Percentiles rank a stretch among this genome's conserved stretches.
phyloP scores from a whole-genome alignment of 2,888 invertebrate genomes.

The Salticus scenicus region DNA sequence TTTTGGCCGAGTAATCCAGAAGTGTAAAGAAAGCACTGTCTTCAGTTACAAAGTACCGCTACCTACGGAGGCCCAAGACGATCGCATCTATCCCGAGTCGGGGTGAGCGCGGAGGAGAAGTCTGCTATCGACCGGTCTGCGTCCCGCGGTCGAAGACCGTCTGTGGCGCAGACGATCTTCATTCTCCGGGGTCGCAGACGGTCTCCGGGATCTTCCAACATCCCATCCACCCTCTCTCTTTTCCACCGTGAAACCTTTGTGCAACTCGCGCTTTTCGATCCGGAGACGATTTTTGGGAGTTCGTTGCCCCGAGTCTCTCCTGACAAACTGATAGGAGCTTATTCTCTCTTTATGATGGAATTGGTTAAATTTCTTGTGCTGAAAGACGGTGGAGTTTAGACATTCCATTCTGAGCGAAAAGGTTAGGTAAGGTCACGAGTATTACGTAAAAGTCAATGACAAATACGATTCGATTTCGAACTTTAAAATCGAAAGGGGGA shows the following conservation, averaged over 20 bases:
- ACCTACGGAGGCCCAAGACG: constrained; percentile 6
- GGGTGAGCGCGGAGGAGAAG: background rate
- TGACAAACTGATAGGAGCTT: background rate
- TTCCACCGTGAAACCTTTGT: too few relatives aligned
- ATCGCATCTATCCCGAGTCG: background rate
- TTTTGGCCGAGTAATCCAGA: too few relatives aligned
- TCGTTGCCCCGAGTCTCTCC: background rate
- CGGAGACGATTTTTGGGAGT: background rate
- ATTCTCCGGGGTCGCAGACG: constrained; percentile 24
- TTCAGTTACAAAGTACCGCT: too few relatives aligned
- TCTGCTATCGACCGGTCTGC: constrained; percentile 25
- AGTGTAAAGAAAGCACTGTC: too few relatives aligned
- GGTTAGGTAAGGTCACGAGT: constrained; percentile 4
- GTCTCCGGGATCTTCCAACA: constrained; percentile 4
- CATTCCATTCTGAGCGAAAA: background rate
- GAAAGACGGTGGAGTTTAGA: background rate
- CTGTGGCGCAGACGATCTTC: constrained; percentile 20
- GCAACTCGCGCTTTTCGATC: background rate
- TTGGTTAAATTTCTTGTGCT: background rate
- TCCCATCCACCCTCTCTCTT: background rate
- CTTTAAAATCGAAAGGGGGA: too few relatives aligned
- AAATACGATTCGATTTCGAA: too few relatives aligned
- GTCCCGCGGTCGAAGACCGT: constrained; percentile 26
- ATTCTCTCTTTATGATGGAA: too few relatives aligned
- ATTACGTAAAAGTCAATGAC: too few relatives aligned